Evolutionary conservation across 2,113 vertebrate genomes (phyloP), one percentile per base, ranked within the genome.

Genomic region (Coregonus clupeaformis): DNA sequence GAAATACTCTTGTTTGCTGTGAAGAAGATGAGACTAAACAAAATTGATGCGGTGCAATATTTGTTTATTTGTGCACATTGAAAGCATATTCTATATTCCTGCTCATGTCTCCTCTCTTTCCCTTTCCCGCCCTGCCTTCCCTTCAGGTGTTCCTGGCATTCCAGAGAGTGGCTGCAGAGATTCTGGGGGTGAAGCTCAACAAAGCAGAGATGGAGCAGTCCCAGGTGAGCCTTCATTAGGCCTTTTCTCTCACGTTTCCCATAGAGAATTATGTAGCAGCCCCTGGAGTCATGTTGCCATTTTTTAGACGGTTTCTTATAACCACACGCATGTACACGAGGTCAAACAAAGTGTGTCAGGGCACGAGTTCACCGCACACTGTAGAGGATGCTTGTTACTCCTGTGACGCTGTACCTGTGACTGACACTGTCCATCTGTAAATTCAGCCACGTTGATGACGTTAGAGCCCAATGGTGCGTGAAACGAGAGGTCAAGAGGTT

Each of bases 191-290:
- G 80, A 98, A 98, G 88, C 93, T 99, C 89, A 99, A 98, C 93
- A 99, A 96, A 94, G 97, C 98, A 83, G 98, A 99, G 92, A 92
- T 98, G 79, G 97, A 99, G 89, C 98, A 99, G 91, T 99, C 97
- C 71, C 98, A 99, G 97, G 98, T 99, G 89, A 95, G 57, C 9
- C n/a, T 59, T 59, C 49, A n/a, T 59, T 9, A 59, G 57, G 4
- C 20, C 5, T 14, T 59, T 59, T n/a, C n/a, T n/a, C n/a, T n/a
- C 11, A 11, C 14, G 57, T 60, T 60, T 60, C 49, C 36, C 36
- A 42, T 7, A 52, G 49, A 52, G 6, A 22, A 22, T 60, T 60
- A 60, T 7, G n/a, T 22, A 6, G 5, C 57, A 60, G 18, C 57
- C 5, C 16, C n/a, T 60, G n/a, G 6, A 60, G 57, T 52, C 14